Evolutionary conservation across 2,888 invertebrate species (phyloP).

Genomic region (Caenorhabditis sinica): DNA sequence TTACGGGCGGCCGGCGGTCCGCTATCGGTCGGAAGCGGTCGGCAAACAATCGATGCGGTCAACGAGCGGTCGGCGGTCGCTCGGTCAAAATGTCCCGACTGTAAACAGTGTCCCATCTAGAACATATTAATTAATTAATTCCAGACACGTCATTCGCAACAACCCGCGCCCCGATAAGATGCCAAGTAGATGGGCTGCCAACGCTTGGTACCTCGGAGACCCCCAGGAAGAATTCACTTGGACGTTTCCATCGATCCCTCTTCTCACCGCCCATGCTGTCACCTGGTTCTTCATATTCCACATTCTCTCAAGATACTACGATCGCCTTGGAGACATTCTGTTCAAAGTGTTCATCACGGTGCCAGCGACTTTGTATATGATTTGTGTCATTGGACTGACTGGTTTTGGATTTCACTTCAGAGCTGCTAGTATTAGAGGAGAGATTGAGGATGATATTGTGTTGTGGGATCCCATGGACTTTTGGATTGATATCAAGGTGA

Average conservation of each 20-base stretch:
- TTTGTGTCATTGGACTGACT: conserved; percentile 66
- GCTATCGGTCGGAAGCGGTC: too few relatives aligned
- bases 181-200: conserved; percentile 69
- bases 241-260: conserved; percentile 63
- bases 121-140: too few relatives aligned
- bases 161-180: conserved; percentile 47
- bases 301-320: conserved; percentile 57
- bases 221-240: conserved; percentile 62
- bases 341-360: conserved; percentile 64
- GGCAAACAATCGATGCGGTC: too few relatives aligned
- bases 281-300: conserved; percentile 67
- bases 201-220: conserved; percentile 74
- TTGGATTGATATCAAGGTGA: conserved; percentile 72
- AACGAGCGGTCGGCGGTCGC: too few relatives aligned
- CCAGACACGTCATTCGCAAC: conserved; percentile 68
- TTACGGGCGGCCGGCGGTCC: too few relatives aligned
- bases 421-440: neutral
- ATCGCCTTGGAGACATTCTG: conserved; percentile 62
- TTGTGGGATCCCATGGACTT: conserved; percentile 71
- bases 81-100: too few relatives aligned
- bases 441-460: conserved; percentile 37
- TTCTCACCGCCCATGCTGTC: conserved; percentile 57
- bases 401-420: conserved; percentile 63
- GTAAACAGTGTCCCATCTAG: too few relatives aligned
- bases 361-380: conserved; percentile 64